Evolutionary conservation across 2,797 vertebrate genomes (phyloP).

Genomic region (Pachyuromys duprasi): DNA sequence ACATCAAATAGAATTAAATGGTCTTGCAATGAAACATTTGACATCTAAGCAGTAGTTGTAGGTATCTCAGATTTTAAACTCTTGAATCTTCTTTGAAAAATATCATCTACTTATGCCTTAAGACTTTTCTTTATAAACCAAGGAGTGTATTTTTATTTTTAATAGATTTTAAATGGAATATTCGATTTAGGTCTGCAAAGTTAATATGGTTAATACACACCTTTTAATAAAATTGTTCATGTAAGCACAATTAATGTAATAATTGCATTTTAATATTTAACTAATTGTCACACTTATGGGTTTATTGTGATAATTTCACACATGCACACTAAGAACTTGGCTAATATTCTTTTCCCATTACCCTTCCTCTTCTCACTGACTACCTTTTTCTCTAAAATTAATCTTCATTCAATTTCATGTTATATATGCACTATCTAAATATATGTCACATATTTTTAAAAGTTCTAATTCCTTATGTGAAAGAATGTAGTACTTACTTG

Average conservation of each 20-base stretch:
- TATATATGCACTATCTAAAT: not conserved
- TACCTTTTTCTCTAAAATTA: not conserved
- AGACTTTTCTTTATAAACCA: constrained; percentile 9
- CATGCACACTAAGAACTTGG: not conserved
- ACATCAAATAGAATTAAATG: not conserved
- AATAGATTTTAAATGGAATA: not conserved
- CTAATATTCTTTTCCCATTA: not conserved
- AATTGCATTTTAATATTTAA: not conserved
- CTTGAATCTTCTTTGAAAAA: constrained; percentile 12
- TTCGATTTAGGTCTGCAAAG: not conserved
- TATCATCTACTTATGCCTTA: not conserved
- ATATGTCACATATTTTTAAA: not conserved
- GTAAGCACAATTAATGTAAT: not conserved
- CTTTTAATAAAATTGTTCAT: not conserved
- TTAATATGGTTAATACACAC: not conserved
- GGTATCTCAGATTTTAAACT: not conserved
- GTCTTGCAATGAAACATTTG: not conserved
- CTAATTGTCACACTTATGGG: not conserved
- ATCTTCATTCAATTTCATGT: not conserved
- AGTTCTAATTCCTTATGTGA: not conserved
- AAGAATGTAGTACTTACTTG: not conserved
- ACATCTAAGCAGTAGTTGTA: not conserved
- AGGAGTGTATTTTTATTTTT: not conserved
- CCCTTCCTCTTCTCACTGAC: rapidly evolving
- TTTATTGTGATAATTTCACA: not conserved